Conservation (phyloP, 2,888 invertebrate species). For the Drosophila lacicola region DNA sequence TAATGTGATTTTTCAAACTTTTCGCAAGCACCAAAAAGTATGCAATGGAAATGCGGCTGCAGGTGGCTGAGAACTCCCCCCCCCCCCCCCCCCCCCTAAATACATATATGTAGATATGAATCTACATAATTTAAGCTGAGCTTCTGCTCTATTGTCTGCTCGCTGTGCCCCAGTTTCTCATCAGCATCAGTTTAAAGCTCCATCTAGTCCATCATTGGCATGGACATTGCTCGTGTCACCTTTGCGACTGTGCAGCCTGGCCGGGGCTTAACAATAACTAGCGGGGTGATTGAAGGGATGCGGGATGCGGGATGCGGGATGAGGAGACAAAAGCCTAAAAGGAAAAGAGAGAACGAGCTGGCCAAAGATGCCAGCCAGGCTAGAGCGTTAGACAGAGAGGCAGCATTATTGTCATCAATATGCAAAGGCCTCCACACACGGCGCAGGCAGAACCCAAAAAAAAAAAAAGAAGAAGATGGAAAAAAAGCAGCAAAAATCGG, state of each 20-base stretch:
- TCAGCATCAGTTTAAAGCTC: slow-evolving; percentile 47
- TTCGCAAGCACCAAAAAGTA: too few relatives aligned
- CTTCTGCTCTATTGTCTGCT: slow-evolving; percentile 15
- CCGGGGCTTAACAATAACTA: slow-evolving; percentile 49
- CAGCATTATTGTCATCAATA: slow-evolving; percentile 67
- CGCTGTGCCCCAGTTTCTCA: slow-evolving; percentile 64
- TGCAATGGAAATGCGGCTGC: too few relatives aligned
- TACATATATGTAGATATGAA: neutral
- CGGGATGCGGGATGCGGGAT: neutral
- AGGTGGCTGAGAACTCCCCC: too few relatives aligned
- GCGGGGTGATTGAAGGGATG: too few relatives aligned
- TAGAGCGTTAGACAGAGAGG: slow-evolving; percentile 12
- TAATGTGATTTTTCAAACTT: too few relatives aligned
- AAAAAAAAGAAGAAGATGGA: slow-evolving; percentile 5
- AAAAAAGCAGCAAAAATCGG: slow-evolving; percentile 28
- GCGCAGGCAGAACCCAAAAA: slow-evolving; percentile 7
- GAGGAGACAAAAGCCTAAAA: slow-evolving; percentile 11
- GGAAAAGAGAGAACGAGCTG: slow-evolving; percentile 21
- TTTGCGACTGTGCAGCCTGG: slow-evolving; percentile 30
- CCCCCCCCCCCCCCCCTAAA: too few relatives aligned
- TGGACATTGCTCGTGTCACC: slow-evolving; percentile 51
- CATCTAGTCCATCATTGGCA: slow-evolving; percentile 35
- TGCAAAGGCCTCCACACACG: slow-evolving; percentile 62
- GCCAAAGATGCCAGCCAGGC: slow-evolving; percentile 7
- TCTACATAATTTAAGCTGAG: slow-evolving; percentile 36